These are phyloP conservation scores for Clostera curtula DNA, from an alignment of 2,888 invertebrate species.

Conservation along the genomic window DNA sequence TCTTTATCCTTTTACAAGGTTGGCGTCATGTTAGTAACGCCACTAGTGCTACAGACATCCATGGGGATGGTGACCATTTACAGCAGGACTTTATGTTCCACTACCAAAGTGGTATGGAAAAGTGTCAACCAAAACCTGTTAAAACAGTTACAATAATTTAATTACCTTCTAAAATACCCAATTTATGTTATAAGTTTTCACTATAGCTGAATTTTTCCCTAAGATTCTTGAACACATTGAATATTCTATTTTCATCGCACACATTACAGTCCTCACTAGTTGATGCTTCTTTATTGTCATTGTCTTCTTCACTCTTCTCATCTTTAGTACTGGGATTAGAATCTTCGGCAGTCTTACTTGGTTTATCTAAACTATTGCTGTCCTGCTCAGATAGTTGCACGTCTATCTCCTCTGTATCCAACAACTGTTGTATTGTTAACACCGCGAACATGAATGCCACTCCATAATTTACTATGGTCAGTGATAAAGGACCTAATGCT, in stretches of 20 bases:
- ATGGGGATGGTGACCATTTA: no score
- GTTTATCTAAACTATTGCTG: no score
- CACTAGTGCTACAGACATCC: no score
- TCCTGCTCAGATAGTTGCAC: constrained; percentile 1
- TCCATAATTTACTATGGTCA: constrained; percentile 76
- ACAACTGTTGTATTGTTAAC: constrained; percentile 75
- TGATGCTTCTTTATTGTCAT: constrained; percentile 7
- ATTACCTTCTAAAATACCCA: no score
- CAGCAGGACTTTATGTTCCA: no score
- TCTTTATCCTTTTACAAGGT: no score
- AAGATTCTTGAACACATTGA: constrained; percentile 43
- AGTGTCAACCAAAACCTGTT: no score
- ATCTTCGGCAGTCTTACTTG: constrained; percentile 5
- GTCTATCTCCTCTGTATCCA: constrained; percentile 31
- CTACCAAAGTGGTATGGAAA: no score
- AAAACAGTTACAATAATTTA: no score
- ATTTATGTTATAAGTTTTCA: constrained; percentile 21
- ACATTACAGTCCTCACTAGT: constrained; percentile 36
- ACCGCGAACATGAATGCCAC: constrained; percentile 70
- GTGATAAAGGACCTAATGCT: constrained; percentile 75
- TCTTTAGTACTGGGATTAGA: constrained; percentile 10
- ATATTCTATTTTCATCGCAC: constrained; percentile 54
- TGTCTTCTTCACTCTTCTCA: constrained; percentile 9
- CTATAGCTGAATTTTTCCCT: constrained; percentile 50
- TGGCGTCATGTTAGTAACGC: no score